Base-by-base conservation (phyloP, 2,888 invertebrate species). In the Nebria salina region DNA sequence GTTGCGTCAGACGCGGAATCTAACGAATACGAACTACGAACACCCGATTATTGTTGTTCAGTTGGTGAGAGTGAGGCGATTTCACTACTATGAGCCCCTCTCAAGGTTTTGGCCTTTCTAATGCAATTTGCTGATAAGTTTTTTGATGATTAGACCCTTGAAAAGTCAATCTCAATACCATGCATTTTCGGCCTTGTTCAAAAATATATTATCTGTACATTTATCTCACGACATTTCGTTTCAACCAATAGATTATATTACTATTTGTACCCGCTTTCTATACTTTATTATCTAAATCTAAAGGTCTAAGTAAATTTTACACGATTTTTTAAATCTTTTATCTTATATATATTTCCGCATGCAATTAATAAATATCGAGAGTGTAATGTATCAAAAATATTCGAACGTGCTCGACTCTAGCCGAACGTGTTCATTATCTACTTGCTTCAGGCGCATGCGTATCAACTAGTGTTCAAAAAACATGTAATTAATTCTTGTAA, bases 21-120 rank as follows among this genome's bases (percentile, higher is more conserved):
- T 15, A 25, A 75, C 6, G 43, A n/a, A 65, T 64, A 65, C 65
- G 54, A 54, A 13, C 54, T 64, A 20, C 34, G 34, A 34, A 34
- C 34, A 34, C 34, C 34, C 34, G 34, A 34, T 34, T 34, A 34
- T 34, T 34, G 34, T 34, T 34, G 34, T 34, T 34, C 34, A 34
- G 34, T 34, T 34, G 34, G 34, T 5, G 34, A 34, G 34, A 34
- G 34, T 34, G 11, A 26, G 70, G 13, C 73, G 73, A 73, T 73
- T 73, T 73, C 73, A 73, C 43, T 73, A 41, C n/a, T 20, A 77
- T 54, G 13, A 54, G 54, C 54, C 54, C 54, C 54, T 13, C 34
- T 43, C 79, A 79, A 79, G 79, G 79, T 75, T 72, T 80, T 70
- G 41, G 79, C 80, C 80, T 80, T 80, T 80, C 80, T 80, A 80